Evolutionary conservation across 2,888 invertebrate genomes (phyloP).

Genomic region (Globia sparganii): DNA sequence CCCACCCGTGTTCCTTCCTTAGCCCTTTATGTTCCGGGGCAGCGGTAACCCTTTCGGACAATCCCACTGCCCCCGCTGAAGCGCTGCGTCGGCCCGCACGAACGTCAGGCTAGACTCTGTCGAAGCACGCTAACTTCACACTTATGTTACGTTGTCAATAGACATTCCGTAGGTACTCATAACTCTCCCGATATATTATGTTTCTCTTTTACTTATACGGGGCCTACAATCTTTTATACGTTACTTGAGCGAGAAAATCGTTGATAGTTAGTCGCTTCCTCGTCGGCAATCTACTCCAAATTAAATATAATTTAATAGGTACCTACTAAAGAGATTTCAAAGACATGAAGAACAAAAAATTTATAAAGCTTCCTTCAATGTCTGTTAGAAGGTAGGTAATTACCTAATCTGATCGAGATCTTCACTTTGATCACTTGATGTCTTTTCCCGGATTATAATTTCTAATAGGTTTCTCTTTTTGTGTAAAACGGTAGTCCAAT

Average conservation of each 20-base stretch:
- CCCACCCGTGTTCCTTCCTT: no score
- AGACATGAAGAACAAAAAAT: constrained; percentile 47
- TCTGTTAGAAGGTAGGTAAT: constrained; percentile 29
- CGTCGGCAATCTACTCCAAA: not conserved
- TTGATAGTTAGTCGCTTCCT: not conserved
- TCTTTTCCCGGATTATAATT: constrained; percentile 37
- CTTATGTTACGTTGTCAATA: not conserved
- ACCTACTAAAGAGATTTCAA: constrained; percentile 33
- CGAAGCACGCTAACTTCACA: not conserved
- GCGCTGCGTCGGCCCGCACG: not conserved
- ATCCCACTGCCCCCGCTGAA: no score
- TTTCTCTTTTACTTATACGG: not conserved
- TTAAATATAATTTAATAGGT: constrained; percentile 17
- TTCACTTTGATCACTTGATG: constrained; percentile 56
- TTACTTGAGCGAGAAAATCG: not conserved
- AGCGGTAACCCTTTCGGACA: no score
- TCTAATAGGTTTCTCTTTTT: constrained; percentile 23
- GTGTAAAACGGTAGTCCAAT: constrained; percentile 1
- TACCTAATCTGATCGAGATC: constrained; percentile 40
- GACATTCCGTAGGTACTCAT: not conserved
- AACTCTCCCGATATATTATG: not conserved
- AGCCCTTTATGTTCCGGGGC: no score
- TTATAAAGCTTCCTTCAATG: constrained; percentile 27
- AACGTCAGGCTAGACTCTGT: not conserved
- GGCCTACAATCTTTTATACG: not conserved